These are phyloP conservation scores for Coranthus polyacanthus DNA, from an alignment of 2,797 vertebrate species.

Conservation along the genomic window DNA sequence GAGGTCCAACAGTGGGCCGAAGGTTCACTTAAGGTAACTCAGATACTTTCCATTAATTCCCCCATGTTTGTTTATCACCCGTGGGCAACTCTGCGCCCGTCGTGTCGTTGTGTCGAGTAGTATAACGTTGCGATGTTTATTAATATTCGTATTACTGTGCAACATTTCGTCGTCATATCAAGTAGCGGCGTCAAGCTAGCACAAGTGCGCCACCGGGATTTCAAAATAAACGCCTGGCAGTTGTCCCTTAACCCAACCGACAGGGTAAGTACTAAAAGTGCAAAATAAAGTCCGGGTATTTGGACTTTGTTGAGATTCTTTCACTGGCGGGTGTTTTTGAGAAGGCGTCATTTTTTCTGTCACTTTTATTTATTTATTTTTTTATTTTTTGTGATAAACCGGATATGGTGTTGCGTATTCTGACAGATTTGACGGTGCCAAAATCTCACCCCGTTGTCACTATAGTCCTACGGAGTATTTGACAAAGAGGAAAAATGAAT, in stretches of 20 bases:
- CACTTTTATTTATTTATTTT: neutral
- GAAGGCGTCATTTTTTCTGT: too few species aligned
- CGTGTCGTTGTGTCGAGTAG: neutral
- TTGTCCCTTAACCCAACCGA: neutral
- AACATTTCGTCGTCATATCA: conserved; percentile 6
- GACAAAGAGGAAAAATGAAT: conserved; percentile 14
- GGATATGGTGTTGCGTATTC: neutral
- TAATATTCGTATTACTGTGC: neutral
- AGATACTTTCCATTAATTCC: neutral
- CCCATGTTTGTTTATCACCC: neutral
- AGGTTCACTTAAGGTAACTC: conserved; percentile 45
- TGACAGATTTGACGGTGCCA: neutral
- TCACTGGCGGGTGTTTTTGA: too few species aligned
- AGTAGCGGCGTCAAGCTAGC: conserved; percentile 32
- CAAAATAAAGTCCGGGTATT: too few species aligned
- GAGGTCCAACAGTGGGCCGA: conserved; percentile 4
- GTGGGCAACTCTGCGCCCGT: accelerated
- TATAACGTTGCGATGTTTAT: neutral
- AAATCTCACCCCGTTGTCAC: conserved; percentile 1
- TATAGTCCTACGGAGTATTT: conserved; percentile 3
- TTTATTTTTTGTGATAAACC: conserved; percentile 29
- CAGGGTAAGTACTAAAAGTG: neutral
- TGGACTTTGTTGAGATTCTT: too few species aligned
- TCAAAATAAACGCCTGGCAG: conserved; percentile 51
- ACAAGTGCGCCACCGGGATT: neutral